Evolutionary conservation across 2,888 invertebrate species (phyloP), one percentile per base, ranked within the genome.

Genomic region (Frankliniella intonsa): DNA sequence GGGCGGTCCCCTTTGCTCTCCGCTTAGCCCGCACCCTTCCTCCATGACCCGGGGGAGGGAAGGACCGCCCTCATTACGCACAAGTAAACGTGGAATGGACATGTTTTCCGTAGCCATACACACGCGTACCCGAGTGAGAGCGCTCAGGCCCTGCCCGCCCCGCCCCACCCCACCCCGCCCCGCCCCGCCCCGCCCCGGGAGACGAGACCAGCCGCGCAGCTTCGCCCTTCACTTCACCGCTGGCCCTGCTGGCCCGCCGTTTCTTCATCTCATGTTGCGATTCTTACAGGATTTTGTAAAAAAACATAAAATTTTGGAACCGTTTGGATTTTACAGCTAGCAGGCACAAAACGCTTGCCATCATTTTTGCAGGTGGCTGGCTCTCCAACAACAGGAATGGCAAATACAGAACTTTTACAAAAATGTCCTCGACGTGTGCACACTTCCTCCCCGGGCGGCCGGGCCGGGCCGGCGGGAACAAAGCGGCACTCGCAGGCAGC

Each of bases 51-150:
- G 17, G 17, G 62, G n/a, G 11, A 14, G 62, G 14, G 62, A 62
- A 7, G 11, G 62, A 62, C 19, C 62, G 38, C 62, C 62, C 62
- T 62, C 62, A 62, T 62, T 62, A 62, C 62, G 19, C 62, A 62
- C 62, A 62, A 62, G 62, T 62, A 62, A 62, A 62, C 62, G 62
- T 62, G 62, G 62, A 62, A 62, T 62, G 62, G 62, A 62, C 62
- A 62, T 62, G 62, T 62, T 62, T 62, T 62, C 62, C 62, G 7
- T n/a, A n/a, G 62, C 62, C 62, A 62, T 62, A 62, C 62, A 62
- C 62, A n/a, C 62, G 62, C 62, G 38, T 38, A 38, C 38, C 38
- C 38, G 38, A 38, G 38, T 38, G 5, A 38, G 38, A 38, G 38
- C 38, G 38, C 38, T 38, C 38, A 2, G 38, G 38, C 38, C 38